Base-by-base conservation (phyloP, 1,140 invertebrate species). In the Drosophila prosaltans region DNA sequence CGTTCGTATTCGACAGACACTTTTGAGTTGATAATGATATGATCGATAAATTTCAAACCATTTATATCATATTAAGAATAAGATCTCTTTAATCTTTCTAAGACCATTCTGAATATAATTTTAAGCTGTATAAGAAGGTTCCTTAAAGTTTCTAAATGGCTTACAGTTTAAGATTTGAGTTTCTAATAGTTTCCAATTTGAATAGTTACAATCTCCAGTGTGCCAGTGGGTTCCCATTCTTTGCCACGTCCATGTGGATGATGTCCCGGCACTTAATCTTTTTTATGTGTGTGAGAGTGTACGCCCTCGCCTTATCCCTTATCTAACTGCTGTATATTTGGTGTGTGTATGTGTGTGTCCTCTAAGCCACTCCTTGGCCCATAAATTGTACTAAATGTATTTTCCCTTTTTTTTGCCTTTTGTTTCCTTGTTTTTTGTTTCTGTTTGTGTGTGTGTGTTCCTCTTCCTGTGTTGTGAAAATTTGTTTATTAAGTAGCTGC, bases 401-500 rank as follows among this genome's bases (percentile, higher is more conserved):
- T 82, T 80, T 51, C 45, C 45, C 45, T 74, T 65, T 62, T 68
- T 16, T 36, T 36, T 30, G 28, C 32, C 32, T 3, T 36, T 36
- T 5, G 61, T 58, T 59, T 45, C n/a, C 9, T 28, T 11, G 40
- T 21, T 40, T 26, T 40, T 4, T 60, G 40, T 55, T 4, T 30
- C 36, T 41, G 45, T 70, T 69, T 78, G 28, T 30, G 28, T 30
- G 28, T 30, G 28, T 30, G 28, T 74, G 62, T 65, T 73, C 32
- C 54, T 63, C 65, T 62, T 66, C 54, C 55, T 59, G 69, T 68
- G 57, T 61, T 91, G 82, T 81, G 89, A 80, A 89, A 88, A 91
- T 91, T 91, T 91, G 89, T 91, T 91, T 91, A 91, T 91, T 91
- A 84, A 89, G 88, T 72, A 80, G 80, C 77, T 74, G 70, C 74